Percentiles rank a stretch among this genome's conserved stretches.
Conservation (phyloP, 2,797 vertebrate species). For the Arrhamphus sclerolepis region DNA sequence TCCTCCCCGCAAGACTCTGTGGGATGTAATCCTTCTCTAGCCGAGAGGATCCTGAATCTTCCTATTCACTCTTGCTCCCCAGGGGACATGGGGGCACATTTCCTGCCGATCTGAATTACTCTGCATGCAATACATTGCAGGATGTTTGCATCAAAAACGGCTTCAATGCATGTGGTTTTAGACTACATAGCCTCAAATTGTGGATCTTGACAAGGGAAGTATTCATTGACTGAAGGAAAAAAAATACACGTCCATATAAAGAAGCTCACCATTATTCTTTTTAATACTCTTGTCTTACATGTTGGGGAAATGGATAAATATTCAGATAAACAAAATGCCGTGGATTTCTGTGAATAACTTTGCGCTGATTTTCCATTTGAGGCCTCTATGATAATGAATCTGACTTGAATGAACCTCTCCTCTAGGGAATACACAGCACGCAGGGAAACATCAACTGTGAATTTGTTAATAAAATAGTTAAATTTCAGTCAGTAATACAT, state of each 20-base stretch:
- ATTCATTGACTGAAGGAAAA: slow-evolving; percentile 9
- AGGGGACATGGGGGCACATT: slow-evolving; percentile 59
- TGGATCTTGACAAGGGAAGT: slow-evolving; percentile 8
- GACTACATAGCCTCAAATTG: slow-evolving; percentile 22
- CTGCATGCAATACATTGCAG: slow-evolving; percentile 29
- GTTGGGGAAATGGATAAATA: neutral
- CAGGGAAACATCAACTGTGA: neutral
- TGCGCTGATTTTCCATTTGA: slow-evolving; percentile 36
- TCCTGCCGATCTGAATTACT: slow-evolving; percentile 67
- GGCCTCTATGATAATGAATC: slow-evolving; percentile 31
- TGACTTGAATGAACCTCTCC: slow-evolving; percentile 15
- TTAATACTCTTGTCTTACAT: slow-evolving; percentile 1
- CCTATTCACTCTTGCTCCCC: slow-evolving; percentile 65
- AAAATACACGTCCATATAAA: neutral
- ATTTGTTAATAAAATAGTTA: slow-evolving; percentile 19
- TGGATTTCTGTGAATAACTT: slow-evolving; percentile 26
- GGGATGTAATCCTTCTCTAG: slow-evolving; percentile 73
- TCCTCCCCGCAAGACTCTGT: slow-evolving; percentile 60
- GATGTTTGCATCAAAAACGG: slow-evolving; percentile 19
- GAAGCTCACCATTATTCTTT: neutral
- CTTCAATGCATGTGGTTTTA: slow-evolving; percentile 18
- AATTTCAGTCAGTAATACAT: slow-evolving; percentile 1
- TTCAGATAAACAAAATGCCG: slow-evolving; percentile 30
- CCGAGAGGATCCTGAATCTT: slow-evolving; percentile 71
- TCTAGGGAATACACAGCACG: neutral